These are phyloP conservation scores for Siniperca obscura DNA, from an alignment of 2,797 vertebrate genomes.

Conservation along the genomic window DNA sequence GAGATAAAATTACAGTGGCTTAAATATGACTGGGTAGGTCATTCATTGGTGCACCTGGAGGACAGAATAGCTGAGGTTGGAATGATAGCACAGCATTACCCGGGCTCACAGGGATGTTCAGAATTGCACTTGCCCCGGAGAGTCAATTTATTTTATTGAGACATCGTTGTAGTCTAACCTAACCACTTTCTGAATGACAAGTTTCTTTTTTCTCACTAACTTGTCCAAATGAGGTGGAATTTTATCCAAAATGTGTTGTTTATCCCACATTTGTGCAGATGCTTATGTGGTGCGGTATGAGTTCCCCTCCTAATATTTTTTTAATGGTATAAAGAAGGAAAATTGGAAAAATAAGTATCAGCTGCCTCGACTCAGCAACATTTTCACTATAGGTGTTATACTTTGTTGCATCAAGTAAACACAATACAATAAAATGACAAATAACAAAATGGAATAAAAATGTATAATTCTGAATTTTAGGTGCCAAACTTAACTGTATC, in stretches of 20 bases:
- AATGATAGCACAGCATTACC: conserved; percentile 74
- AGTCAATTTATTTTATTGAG: conserved; percentile 61
- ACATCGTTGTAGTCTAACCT: conserved; percentile 38
- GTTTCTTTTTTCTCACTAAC: conserved; percentile 13
- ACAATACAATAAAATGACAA: background rate
- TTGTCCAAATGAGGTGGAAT: background rate
- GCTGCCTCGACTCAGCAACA: background rate
- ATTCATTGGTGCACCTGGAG: conserved; percentile 70
- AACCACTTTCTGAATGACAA: conserved; percentile 36
- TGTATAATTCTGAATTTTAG: background rate
- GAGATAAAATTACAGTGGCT: conserved; percentile 76
- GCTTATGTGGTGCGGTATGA: background rate
- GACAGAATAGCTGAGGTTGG: conserved; percentile 66
- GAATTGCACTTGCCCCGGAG: conserved; percentile 49
- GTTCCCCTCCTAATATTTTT: background rate
- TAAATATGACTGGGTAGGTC: conserved; percentile 71
- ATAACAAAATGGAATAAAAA: background rate
- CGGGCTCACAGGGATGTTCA: conserved; percentile 61
- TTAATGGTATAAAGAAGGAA: background rate
- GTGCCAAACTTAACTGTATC: background rate
- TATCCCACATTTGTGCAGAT: background rate
- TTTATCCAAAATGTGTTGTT: background rate
- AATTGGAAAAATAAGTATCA: background rate
- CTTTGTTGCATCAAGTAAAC: background rate
- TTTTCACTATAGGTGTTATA: background rate